Evolutionary conservation across 1,140 invertebrate species (phyloP), one percentile per base, ranked within the genome.

Genomic region (Pantala flavescens): DNA sequence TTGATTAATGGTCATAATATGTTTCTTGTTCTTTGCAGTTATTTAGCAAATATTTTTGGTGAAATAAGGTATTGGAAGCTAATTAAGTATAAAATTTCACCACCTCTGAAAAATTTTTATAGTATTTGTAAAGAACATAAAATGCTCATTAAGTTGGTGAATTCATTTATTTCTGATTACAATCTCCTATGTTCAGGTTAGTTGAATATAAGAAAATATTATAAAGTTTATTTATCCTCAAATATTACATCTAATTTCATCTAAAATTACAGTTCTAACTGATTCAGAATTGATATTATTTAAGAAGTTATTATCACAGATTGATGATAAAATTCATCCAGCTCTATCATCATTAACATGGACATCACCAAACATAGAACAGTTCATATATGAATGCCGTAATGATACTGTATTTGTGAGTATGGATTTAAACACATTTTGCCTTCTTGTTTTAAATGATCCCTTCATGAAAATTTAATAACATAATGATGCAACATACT

Each of bases 161-260:
- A 87, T 0, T 79, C 81, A 36, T 80, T 84, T 71, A 79, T 85
- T 23, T 77, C 80, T 0, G 81, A 82, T 78, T 87, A 83, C 0
- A 83, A 86, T 24, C 89, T 89, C 75, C 84, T 92, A 0, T 89
- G 90, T 75, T 90, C 94, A 79, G 89, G 89, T 77, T 89, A 95
- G 0, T 79, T 93, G 14, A 84, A 88, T 0, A 88, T 96, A 0
- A 89, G 92, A 0, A 84, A 89, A 24, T 89, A 91, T 63, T 95
- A 95, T 80, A 96, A 96, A 82, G 89, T 88, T 79, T 92, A 95
- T 43, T 79, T 95, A 11, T 63, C 80, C 77, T 80, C 83, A 83
- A 76, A 78, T 49, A 63, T 19, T 63, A 12, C 12, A 63, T 63
- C 14, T 63, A 19, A 63, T 14, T 63, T 14, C n/a, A 1, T 63